phyloP scores from a whole-genome alignment of 1,140 invertebrate species.

The Ceratitis capitata region DNA sequence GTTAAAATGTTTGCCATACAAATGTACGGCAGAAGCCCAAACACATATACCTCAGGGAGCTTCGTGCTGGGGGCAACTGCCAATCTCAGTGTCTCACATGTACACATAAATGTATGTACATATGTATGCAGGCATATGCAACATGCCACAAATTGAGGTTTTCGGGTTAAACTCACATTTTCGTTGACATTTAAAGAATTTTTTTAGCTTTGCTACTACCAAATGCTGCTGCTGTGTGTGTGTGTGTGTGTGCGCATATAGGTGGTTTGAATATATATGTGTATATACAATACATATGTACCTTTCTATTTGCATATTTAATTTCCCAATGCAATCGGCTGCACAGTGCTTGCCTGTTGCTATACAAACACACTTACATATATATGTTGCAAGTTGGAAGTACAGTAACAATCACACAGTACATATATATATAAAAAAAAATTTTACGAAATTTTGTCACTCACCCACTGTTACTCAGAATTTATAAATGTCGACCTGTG shows the following conservation, averaged over 20 bases:
- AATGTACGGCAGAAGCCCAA: not conserved
- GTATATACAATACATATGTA: no score
- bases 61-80: not conserved
- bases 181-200: not conserved
- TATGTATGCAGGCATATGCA: not conserved
- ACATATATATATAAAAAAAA: not conserved
- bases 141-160: not conserved
- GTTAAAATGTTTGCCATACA: not conserved
- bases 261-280: no score
- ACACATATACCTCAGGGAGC: not conserved
- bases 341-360: not conserved
- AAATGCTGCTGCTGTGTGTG: not conserved
- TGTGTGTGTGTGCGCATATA: not conserved
- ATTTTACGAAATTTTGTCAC: not conserved
- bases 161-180: constrained; percentile 10
- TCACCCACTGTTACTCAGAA: not conserved
- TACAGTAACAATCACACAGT: not conserved
- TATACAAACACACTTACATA: not conserved
- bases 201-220: not conserved
- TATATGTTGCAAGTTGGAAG: not conserved
- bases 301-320: not conserved
- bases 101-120: not conserved
- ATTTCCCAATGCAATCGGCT: not conserved
- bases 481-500: not conserved
- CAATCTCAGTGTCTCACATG: not conserved